phyloP scores from a whole-genome alignment of 2,797 vertebrate species.

The Echiichthys vipera region DNA sequence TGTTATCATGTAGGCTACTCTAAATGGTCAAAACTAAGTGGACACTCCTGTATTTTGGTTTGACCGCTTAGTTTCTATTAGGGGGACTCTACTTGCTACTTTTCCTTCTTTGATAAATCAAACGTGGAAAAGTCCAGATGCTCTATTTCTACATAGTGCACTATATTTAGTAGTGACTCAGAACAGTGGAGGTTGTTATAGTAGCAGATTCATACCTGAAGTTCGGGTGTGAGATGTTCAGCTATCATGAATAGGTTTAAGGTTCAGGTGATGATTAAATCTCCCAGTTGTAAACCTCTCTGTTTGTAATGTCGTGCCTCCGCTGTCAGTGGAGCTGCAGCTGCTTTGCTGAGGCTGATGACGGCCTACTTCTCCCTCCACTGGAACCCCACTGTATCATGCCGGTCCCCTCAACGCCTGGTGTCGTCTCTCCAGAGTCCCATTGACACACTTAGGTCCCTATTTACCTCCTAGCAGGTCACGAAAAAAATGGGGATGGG shows the following conservation, averaged over 20 bases:
- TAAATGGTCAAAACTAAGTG: not conserved
- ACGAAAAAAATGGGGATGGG: conserved; percentile 48
- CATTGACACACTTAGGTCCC: conserved; percentile 78
- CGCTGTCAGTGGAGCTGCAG: conserved; percentile 22
- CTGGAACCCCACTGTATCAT: conserved; percentile 66
- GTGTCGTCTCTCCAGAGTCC: conserved; percentile 75
- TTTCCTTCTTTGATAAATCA: not conserved
- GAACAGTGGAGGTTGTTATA: not conserved
- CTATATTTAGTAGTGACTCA: not conserved
- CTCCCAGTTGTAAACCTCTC: conserved; percentile 4
- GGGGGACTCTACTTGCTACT: no score
- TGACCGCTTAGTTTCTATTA: no score
- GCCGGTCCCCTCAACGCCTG: conserved; percentile 56
- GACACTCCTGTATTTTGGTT: not conserved
- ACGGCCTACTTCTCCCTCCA: conserved; percentile 67
- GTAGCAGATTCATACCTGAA: not conserved
- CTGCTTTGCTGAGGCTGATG: conserved; percentile 43
- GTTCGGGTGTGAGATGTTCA: not conserved
- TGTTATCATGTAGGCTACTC: not conserved
- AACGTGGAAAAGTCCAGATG: not conserved
- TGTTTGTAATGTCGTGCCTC: conserved; percentile 10
- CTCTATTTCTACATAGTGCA: not conserved
- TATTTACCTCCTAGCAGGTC: conserved; percentile 69
- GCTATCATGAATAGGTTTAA: not conserved
- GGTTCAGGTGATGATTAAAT: not conserved